Conservation (phyloP, 2,888 invertebrate genomes). For the Mesoligia furuncula region DNA sequence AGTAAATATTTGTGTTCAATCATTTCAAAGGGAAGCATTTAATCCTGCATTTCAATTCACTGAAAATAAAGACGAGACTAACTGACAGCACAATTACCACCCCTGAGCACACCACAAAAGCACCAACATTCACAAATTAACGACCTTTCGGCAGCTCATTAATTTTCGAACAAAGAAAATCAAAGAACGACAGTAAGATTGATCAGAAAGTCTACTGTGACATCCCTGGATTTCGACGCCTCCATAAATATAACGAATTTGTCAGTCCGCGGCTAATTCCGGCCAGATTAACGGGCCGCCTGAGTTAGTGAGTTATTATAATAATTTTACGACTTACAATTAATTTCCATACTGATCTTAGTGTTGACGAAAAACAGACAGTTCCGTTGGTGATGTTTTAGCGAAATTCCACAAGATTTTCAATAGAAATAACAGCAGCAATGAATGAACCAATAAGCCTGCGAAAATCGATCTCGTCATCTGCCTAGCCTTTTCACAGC, state of each 20-base stretch:
- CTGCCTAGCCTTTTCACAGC: neutral
- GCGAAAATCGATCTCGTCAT: neutral
- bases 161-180: conserved; percentile 52
- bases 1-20: neutral
- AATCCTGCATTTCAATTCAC: neutral
- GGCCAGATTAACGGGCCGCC: conserved; percentile 72
- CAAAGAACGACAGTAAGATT: conserved; percentile 45
- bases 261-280: conserved; percentile 78
- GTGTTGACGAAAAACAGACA: conserved; percentile 51
- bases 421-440: neutral
- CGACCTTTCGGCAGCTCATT: conserved; percentile 50
- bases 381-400: conserved; percentile 20
- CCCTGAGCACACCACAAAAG: conserved; percentile 6
- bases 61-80: neutral
- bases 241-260: conserved; percentile 80
- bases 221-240: conserved; percentile 74
- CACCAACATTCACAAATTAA: conserved; percentile 26
- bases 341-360: conserved; percentile 56
- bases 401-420: neutral
- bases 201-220: conserved; percentile 47
- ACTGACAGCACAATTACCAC: conserved; percentile 15
- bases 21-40: neutral
- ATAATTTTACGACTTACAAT: conserved; percentile 71
- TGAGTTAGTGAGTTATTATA: conserved; percentile 70
- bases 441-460: neutral